These are phyloP conservation scores for Trachelus iudaicus DNA, from an alignment of 2,888 invertebrate species.

Conservation along the genomic window DNA sequence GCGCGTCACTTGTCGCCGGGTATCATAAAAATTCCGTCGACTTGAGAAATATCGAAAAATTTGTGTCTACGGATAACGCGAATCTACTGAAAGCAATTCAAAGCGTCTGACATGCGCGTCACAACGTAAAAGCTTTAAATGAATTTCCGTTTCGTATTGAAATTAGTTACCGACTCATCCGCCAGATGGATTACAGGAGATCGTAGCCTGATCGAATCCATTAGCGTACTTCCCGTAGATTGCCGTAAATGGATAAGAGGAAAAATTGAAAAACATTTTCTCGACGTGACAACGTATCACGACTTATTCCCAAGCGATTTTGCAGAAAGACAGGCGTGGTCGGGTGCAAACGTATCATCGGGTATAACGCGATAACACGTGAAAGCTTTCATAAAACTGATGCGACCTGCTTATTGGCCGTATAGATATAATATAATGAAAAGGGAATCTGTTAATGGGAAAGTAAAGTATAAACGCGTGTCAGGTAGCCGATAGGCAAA, in stretches of 20 bases:
- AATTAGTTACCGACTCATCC: constrained; percentile 4
- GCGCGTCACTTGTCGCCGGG: background rate
- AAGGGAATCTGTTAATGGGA: background rate
- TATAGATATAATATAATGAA: background rate
- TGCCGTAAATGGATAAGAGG: background rate
- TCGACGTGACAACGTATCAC: background rate
- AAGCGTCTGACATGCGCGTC: background rate
- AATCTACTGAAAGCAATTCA: background rate
- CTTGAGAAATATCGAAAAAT: background rate
- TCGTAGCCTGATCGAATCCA: background rate
- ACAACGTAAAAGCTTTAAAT: too few relatives aligned
- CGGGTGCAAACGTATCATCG: background rate
- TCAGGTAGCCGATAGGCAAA: background rate
- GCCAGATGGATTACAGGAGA: background rate
- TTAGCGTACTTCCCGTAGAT: background rate
- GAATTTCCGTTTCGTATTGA: background rate
- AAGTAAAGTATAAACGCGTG: background rate
- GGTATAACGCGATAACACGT: background rate
- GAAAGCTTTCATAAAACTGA: background rate
- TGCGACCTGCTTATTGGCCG: background rate
- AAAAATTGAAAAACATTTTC: background rate
- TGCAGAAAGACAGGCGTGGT: background rate
- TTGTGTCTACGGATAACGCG: background rate
- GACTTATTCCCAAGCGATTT: background rate
- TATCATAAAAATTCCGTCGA: background rate